phyloP scores from a whole-genome alignment of 2,888 invertebrate genomes.

The Polydrusus tereticollis region DNA sequence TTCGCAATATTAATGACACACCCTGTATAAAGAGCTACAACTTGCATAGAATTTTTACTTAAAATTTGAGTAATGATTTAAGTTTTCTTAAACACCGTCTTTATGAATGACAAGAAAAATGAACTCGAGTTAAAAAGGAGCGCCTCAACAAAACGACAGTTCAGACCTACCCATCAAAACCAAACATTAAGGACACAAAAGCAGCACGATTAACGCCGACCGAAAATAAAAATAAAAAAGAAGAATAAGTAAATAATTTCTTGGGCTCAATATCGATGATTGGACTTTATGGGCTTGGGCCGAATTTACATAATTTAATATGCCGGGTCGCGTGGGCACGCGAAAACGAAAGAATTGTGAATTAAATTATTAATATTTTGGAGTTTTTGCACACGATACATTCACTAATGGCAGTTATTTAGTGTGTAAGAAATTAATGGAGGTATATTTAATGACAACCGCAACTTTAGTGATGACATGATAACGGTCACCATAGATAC shows the following conservation, averaged over 20 bases:
- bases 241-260: slow-evolving; percentile 33
- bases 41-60: too few relatives aligned
- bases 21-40: too few relatives aligned
- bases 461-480: too few relatives aligned
- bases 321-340: slow-evolving; percentile 38
- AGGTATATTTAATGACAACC: too few relatives aligned
- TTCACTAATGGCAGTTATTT: too few relatives aligned
- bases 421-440: too few relatives aligned
- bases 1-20: too few relatives aligned
- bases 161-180: slow-evolving; percentile 19
- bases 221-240: slow-evolving; percentile 12
- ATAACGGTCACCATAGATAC: too few relatives aligned
- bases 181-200: slow-evolving; percentile 32
- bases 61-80: too few relatives aligned
- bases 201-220: slow-evolving; percentile 18
- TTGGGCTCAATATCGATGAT: slow-evolving; percentile 37
- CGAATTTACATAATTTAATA: slow-evolving; percentile 41
- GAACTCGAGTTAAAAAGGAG: not conserved
- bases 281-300: slow-evolving; percentile 41
- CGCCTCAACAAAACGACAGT: slow-evolving; percentile 4
- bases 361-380: slow-evolving; percentile 29
- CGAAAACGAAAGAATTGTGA: slow-evolving; percentile 22
- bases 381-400: not conserved
- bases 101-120: not conserved
- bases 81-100: too few relatives aligned